Percentiles rank a stretch among this genome's conserved stretches.
These are phyloP conservation scores for Dexiosoma caninum DNA, from an alignment of 2,888 invertebrate species.

Conservation along the genomic window DNA sequence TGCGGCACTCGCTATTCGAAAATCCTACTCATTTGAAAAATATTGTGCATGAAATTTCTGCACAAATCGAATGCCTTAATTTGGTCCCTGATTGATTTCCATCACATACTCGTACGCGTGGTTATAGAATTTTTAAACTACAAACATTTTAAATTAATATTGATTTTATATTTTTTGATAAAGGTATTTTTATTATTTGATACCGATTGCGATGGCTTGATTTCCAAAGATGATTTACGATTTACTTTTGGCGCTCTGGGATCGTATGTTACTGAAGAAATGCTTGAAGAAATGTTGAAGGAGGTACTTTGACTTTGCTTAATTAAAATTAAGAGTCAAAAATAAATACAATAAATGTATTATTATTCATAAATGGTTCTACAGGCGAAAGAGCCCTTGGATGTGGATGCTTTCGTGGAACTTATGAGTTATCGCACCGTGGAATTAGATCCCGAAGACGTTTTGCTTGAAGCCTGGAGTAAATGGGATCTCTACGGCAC, in stretches of 20 bases:
- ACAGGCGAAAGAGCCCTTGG: slow-evolving; percentile 80
- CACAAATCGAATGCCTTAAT: too few relatives aligned
- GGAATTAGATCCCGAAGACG: slow-evolving; percentile 83
- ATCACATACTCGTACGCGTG: too few relatives aligned
- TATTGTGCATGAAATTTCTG: too few relatives aligned
- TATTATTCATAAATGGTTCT: neutral
- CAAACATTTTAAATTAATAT: neutral
- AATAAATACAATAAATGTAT: neutral
- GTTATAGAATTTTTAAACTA: neutral
- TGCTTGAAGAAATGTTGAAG: slow-evolving; percentile 81
- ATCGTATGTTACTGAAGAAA: slow-evolving; percentile 80
- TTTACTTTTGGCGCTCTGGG: slow-evolving; percentile 82
- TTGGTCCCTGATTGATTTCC: neutral
- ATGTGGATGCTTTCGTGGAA: slow-evolving; percentile 82
- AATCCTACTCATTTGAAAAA: too few relatives aligned
- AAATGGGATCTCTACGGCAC: slow-evolving; percentile 82
- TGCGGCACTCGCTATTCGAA: too few relatives aligned
- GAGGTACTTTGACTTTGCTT: slow-evolving; percentile 78
- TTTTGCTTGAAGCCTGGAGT: slow-evolving; percentile 81
- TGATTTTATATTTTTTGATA: neutral
- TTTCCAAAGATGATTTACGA: slow-evolving; percentile 82
- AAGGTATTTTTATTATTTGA: slow-evolving; percentile 83
- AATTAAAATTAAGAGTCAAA: too few relatives aligned
- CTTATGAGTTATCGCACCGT: slow-evolving; percentile 81
- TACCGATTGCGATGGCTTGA: slow-evolving; percentile 82